Conservation (phyloP, 2,797 vertebrate species). For the Hylomyscus alleni region DNA sequence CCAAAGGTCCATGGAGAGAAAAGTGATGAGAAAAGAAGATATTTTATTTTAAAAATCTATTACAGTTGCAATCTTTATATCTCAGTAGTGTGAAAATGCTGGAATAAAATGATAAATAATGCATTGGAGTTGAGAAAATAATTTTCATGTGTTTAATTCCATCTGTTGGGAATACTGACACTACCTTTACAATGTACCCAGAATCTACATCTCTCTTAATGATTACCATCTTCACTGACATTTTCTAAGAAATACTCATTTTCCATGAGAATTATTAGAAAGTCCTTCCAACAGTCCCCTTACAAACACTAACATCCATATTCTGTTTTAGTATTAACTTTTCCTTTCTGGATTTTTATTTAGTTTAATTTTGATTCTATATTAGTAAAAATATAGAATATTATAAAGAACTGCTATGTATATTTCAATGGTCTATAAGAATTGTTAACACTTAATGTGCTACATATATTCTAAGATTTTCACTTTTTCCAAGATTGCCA, state of each 20-base stretch:
- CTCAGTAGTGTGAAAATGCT: constrained; percentile 33
- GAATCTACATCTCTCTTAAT: not conserved
- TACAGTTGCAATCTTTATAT: constrained; percentile 11
- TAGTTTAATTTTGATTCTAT: not conserved
- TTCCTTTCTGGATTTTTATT: not conserved
- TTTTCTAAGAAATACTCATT: not conserved
- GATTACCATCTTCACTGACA: not conserved
- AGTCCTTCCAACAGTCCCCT: not conserved
- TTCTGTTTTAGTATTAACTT: not conserved
- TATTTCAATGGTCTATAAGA: not conserved
- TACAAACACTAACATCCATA: not conserved
- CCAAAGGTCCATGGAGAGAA: constrained; percentile 29
- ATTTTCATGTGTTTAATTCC: constrained; percentile 17
- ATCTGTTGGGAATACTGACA: not conserved
- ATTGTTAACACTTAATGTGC: not conserved
- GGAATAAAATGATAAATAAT: constrained; percentile 10
- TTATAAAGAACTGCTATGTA: not conserved
- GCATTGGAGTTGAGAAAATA: not conserved
- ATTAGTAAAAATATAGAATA: not conserved
- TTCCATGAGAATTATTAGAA: not conserved
- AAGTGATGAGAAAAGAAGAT: constrained; percentile 44
- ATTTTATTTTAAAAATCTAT: constrained; percentile 39
- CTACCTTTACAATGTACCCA: not conserved
- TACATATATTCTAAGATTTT: not conserved
- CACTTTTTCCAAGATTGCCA: not conserved